A percentile compares a stretch with the other conserved stretches of the same genome.
Evolutionary conservation across 1,140 invertebrate species (phyloP).

Genomic region (Trichonephila inaurata): DNA sequence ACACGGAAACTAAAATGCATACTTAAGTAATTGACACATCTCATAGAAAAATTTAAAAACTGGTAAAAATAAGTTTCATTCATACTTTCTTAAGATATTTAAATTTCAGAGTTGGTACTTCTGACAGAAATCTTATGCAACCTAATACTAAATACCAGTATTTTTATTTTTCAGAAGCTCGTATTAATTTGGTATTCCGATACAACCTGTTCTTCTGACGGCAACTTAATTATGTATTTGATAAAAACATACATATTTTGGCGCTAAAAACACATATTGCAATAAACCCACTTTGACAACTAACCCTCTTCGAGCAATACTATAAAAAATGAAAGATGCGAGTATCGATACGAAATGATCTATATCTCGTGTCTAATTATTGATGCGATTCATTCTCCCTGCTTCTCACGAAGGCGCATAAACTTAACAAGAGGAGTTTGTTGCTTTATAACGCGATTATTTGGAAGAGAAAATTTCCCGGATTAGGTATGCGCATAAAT

Average conservation of each 20-base stretch:
- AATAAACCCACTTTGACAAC: neutral
- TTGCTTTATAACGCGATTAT: conserved; percentile 68
- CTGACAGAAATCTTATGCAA: too few relatives aligned
- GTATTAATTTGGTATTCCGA: too few relatives aligned
- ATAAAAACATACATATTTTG: neutral
- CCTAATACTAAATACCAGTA: too few relatives aligned
- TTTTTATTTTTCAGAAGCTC: too few relatives aligned
- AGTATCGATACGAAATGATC: conserved; percentile 18
- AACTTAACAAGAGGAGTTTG: conserved; percentile 55
- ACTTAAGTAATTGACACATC: too few relatives aligned
- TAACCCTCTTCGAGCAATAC: neutral
- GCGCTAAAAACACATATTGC: neutral
- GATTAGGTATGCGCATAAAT: conserved; percentile 72
- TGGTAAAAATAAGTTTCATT: too few relatives aligned
- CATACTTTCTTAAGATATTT: too few relatives aligned
- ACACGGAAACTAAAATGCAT: too few relatives aligned
- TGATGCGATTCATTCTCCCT: conserved; percentile 27
- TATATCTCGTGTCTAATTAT: conserved; percentile 54
- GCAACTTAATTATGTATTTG: neutral
- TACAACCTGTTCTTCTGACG: too few relatives aligned
- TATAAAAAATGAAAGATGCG: neutral
- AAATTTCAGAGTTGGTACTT: too few relatives aligned
- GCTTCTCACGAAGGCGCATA: conserved; percentile 16
- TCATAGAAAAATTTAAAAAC: too few relatives aligned
- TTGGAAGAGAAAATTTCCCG: conserved; percentile 56